These are phyloP conservation scores for Hippocampus zosterae DNA, from an alignment of 2,113 vertebrate species.

Conservation along the genomic window DNA sequence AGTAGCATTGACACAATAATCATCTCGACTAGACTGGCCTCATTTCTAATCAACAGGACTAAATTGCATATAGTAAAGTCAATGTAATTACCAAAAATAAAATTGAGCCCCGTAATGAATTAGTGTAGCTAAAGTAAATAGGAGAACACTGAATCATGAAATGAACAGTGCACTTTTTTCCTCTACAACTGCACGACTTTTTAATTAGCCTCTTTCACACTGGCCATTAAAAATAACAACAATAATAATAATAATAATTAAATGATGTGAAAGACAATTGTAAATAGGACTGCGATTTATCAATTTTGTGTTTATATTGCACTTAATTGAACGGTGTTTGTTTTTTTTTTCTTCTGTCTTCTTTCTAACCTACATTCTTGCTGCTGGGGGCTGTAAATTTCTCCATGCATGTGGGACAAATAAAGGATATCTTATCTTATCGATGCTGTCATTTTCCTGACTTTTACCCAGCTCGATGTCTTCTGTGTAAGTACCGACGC, in stretches of 20 bases:
- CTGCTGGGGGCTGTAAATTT: too few relatives aligned
- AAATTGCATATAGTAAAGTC: constrained; percentile 6
- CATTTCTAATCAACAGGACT: neutral
- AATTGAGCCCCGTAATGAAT: neutral
- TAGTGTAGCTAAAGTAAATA: neutral
- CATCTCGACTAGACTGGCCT: neutral
- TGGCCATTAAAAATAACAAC: too few relatives aligned
- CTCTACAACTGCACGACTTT: neutral
- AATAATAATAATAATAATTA: too few relatives aligned
- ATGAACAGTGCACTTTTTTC: neutral
- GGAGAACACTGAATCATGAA: constrained; percentile 1
- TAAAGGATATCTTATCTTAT: too few relatives aligned
- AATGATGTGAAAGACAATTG: too few relatives aligned
- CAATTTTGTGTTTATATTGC: too few relatives aligned
- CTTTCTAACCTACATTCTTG: too few relatives aligned
- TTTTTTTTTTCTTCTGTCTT: too few relatives aligned
- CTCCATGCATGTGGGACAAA: too few relatives aligned
- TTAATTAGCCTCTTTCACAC: neutral
- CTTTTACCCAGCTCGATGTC: neutral
- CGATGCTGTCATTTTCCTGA: neutral
- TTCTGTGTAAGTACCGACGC: neutral
- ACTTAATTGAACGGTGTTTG: too few relatives aligned
- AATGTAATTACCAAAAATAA: constrained; percentile 1
- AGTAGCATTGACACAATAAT: constrained; percentile 6
- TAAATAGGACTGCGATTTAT: too few relatives aligned